Conservation (phyloP, 2,888 invertebrate genomes). For the Melanotus villosus region DNA sequence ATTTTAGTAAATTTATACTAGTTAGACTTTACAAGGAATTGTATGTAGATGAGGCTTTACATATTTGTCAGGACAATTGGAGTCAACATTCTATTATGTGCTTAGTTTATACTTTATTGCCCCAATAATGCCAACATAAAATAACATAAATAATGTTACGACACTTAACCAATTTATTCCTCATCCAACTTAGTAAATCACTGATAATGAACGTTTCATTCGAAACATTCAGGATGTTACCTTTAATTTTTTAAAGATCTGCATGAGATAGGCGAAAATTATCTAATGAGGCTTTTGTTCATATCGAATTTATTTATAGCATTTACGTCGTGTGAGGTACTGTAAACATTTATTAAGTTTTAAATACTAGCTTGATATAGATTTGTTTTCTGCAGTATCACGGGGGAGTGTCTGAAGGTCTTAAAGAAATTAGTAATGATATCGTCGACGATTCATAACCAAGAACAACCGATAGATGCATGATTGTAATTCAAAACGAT, state of each 20-base stretch:
- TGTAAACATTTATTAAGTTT: conserved; percentile 14
- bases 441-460: background rate
- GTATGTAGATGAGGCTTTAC: conserved; percentile 41
- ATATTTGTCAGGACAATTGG: conserved; percentile 42
- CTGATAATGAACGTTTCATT: too few species aligned
- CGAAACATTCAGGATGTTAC: background rate
- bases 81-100: conserved; percentile 41
- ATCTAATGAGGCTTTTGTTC: background rate
- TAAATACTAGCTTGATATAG: background rate
- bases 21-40: conserved; percentile 32
- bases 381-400: conserved; percentile 14
- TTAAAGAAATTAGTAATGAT: conserved; percentile 3
- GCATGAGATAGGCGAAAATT: background rate
- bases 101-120: conserved; percentile 36
- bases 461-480: too few species aligned
- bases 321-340: conserved; percentile 20
- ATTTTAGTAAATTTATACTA: conserved; percentile 38
- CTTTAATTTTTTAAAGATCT: background rate
- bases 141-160: conserved; percentile 13
- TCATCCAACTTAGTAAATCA: background rate
- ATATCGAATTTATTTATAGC: conserved; percentile 14
- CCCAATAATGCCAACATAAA: conserved; percentile 25
- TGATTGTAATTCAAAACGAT: background rate
- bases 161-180: conserved; percentile 8
- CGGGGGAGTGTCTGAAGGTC: conserved; percentile 15